Base-by-base conservation (phyloP, 2,888 invertebrate genomes). In the Anorthoa munda region DNA sequence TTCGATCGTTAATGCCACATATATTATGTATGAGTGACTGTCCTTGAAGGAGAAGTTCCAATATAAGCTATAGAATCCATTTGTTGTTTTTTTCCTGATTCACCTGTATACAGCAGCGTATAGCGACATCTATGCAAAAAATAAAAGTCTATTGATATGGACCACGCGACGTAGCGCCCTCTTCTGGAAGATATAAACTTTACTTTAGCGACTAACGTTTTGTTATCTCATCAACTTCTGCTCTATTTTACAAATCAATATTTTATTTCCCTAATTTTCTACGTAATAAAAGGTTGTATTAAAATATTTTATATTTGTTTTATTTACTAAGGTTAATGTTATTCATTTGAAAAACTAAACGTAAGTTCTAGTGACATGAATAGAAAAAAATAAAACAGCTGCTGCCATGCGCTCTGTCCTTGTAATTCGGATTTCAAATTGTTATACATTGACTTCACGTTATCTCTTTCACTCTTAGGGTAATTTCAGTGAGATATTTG, bases 381-480 rank as follows among this genome's bases (percentile, higher is more conserved):
- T 56, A 46, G 1, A 72, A 83, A 81, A 81, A 84, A 84, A 79
- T 81, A 71, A 82, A 85, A 84, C 85, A 86, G 87, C 86, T 87
- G 87, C 78, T 69, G 72, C 69, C 77, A 75, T 61, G 69, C 66
- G 50, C 66, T 79, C 59, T 69, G 66, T 81, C 75, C 66, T 76
- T 70, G 59, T 67, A 65, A 61, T 70, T 66, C 63, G 51, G 31
- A 66, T 66, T 72, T 79, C 26, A 56, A 79, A 78, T 67, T 67
- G 18, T 63, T 18, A 53, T 39, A 69, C 77, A 77, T 82, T 66
- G 45, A 60, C 21, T 69, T 15, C 12, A 45, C 70, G 59, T 50
- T 72, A n/a, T 86, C 86, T 85, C 86, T 75, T 72, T 86, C 67
- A 60, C 68, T 67, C 82, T 0, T 78, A 53, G 1, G 2, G 58